A percentile compares a stretch with the other conserved stretches of the same genome.
Evolutionary conservation across 2,888 invertebrate species (phyloP).

Genomic region (Meteorus colon): DNA sequence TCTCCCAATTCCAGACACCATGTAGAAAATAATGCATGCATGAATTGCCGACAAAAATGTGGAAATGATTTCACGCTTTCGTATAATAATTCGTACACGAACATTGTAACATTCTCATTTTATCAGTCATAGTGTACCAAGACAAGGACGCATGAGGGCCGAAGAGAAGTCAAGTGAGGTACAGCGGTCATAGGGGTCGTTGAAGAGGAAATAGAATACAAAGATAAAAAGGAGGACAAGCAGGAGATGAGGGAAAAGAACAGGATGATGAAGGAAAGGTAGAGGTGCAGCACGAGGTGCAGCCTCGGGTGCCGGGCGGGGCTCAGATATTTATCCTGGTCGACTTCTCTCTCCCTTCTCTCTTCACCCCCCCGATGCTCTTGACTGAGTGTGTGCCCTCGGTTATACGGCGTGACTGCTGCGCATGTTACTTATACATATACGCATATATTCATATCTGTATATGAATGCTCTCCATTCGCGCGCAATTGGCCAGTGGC

Average conservation of each 20-base stretch:
- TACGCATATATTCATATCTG: not conserved
- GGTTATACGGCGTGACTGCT: constrained; percentile 36
- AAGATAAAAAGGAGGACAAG: constrained; percentile 52
- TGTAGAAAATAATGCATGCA: no score
- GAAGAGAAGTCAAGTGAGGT: constrained; percentile 46
- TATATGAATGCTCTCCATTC: constrained; percentile 60
- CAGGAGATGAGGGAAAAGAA: constrained; percentile 56
- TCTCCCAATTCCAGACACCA: no score
- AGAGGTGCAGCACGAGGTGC: constrained; percentile 60
- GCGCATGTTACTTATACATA: constrained; percentile 52
- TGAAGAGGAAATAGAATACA: constrained; percentile 46
- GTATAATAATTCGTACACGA: no score
- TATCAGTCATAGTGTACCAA: constrained; percentile 22
- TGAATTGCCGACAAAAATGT: no score
- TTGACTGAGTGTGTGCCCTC: constrained; percentile 56
- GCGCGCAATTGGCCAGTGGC: constrained; percentile 64
- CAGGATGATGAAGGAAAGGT: constrained; percentile 61
- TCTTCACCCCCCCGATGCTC: constrained; percentile 49
- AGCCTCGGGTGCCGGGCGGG: constrained; percentile 72
- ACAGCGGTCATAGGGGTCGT: constrained; percentile 48
- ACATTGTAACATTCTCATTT: not conserved
- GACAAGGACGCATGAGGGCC: constrained; percentile 48
- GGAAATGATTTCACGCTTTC: no score
- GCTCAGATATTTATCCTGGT: constrained; percentile 73
- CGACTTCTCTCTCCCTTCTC: constrained; percentile 68